Evolutionary conservation across 2,113 vertebrate species (phyloP).

Genomic region (Calidris pugnax): DNA sequence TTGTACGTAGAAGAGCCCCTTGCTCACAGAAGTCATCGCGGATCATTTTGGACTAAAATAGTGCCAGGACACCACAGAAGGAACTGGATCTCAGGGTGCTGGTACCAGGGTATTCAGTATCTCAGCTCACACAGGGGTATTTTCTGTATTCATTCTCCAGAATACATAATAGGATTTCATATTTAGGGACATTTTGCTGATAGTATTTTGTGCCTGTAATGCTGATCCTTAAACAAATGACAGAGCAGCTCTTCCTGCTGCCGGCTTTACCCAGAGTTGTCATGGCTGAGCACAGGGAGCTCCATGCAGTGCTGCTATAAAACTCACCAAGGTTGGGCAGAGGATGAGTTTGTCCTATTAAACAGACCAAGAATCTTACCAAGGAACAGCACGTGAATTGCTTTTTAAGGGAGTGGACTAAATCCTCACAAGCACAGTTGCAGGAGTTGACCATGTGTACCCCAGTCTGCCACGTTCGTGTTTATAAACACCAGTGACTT

Average conservation of each 20-base stretch:
- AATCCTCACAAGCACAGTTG: not conserved
- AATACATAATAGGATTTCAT: not conserved
- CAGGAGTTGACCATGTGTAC: not conserved
- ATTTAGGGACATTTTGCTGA: not conserved
- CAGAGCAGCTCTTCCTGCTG: not conserved
- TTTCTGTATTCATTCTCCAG: not conserved
- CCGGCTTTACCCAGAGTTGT: not conserved
- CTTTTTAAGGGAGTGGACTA: not conserved
- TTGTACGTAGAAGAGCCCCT: not conserved
- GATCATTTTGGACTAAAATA: not conserved
- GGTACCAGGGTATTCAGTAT: accelerated
- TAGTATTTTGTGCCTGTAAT: not conserved
- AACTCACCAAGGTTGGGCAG: not conserved
- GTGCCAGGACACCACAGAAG: not conserved
- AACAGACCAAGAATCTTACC: not conserved
- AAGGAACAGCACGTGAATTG: not conserved
- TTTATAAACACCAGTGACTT: not conserved
- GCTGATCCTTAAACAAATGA: not conserved
- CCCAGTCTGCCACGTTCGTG: accelerated
- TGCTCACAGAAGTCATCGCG: not conserved
- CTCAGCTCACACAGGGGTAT: not conserved
- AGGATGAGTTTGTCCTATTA: not conserved
- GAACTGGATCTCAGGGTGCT: not conserved
- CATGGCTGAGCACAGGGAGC: not conserved
- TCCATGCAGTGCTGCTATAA: not conserved